Percentiles rank a stretch among this genome's conserved stretches.
These are phyloP conservation scores for Trochalopteron elliotii DNA, from an alignment of 2,113 vertebrate genomes.

Conservation along the genomic window DNA sequence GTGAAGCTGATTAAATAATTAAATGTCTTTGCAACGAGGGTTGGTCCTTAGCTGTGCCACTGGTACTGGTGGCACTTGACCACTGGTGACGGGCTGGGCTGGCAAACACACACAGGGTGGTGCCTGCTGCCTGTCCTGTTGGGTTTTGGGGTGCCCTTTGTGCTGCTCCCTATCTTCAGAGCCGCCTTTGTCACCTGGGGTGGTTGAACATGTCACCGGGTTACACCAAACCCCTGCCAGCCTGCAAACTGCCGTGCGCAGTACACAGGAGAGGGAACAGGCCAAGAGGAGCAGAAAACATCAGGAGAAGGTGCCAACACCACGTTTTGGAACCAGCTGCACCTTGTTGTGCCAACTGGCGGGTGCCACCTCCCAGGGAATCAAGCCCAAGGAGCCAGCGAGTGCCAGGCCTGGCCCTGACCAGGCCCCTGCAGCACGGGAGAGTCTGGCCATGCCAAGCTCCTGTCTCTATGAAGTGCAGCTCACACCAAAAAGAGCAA, in stretches of 20 bases:
- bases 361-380: background rate
- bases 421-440: fast-evolving
- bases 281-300: background rate
- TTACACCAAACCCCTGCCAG: background rate
- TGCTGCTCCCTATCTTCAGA: background rate
- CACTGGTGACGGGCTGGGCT: background rate
- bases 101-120: background rate
- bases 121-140: background rate
- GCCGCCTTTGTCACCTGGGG: background rate
- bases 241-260: background rate
- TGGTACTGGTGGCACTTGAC: background rate
- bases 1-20: background rate
- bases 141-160: background rate
- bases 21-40: background rate
- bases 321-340: background rate
- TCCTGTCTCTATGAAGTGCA: fast-evolving
- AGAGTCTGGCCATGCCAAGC: fast-evolving
- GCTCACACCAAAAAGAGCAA: background rate
- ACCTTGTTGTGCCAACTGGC: fast-evolving
- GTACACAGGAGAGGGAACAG: fast-evolving
- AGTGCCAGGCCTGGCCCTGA: fast-evolving
- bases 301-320: background rate
- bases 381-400: fast-evolving
- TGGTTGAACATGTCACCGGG: fast-evolving
- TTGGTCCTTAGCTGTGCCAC: background rate